These are phyloP conservation scores for Lerista edwardsae DNA, from an alignment of 2,797 vertebrate species.

Conservation along the genomic window DNA sequence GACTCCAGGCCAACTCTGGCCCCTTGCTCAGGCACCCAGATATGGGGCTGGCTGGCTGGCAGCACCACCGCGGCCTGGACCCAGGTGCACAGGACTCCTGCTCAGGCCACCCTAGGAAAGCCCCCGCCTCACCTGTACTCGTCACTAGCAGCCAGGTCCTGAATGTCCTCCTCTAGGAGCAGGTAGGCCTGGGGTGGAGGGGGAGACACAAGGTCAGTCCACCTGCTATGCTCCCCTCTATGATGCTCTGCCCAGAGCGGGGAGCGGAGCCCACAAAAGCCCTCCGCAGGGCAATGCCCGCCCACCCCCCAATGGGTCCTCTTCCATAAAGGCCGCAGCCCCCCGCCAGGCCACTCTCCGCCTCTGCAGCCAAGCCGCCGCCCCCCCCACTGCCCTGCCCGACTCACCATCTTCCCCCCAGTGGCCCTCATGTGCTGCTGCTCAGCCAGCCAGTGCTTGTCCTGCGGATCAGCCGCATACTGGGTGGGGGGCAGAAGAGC, in stretches of 20 bases:
- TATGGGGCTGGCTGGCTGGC: no score
- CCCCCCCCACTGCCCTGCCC: not conserved
- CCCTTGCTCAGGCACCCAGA: no score
- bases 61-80: no score
- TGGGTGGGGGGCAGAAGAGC: conserved; percentile 65
- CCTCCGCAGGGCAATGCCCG: no score
- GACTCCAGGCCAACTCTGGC: no score
- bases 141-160: conserved; percentile 87
- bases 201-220: not conserved
- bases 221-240: no score
- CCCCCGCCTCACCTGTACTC: conserved; percentile 88
- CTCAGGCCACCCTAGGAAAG: fast-evolving
- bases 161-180: conserved; percentile 93
- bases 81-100: not conserved
- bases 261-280: no score
- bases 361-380: not conserved
- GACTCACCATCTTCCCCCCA: conserved; percentile 95
- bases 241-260: no score
- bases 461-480: conserved; percentile 96
- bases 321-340: no score
- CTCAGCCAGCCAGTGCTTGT: conserved; percentile 98
- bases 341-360: not conserved
- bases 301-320: no score
- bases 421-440: conserved; percentile 97
- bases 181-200: conserved; percentile 87